Evolutionary conservation across 2,797 vertebrate species (phyloP).

Genomic region (Cirrhinus mrigala): DNA sequence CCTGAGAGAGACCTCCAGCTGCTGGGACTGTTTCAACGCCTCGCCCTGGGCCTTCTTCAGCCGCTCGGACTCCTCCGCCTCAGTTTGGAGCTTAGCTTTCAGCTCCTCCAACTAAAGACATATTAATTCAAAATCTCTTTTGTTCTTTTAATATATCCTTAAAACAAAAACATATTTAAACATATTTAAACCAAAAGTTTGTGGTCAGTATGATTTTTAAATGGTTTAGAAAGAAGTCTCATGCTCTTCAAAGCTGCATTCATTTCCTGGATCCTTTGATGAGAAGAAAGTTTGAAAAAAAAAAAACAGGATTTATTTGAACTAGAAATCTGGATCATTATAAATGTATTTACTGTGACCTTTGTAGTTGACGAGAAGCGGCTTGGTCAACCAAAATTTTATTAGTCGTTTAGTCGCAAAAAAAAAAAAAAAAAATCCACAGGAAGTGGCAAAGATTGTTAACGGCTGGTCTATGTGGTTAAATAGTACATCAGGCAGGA

Average conservation of each 20-base stretch:
- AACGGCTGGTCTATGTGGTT: no score
- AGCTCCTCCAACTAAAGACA: conserved; percentile 87
- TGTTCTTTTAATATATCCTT: neutral
- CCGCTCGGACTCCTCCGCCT: conserved; percentile 85
- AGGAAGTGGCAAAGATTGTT: no score
- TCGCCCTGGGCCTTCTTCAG: conserved; percentile 91
- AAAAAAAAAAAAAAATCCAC: no score
- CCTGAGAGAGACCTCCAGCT: conserved; percentile 87
- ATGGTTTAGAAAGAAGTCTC: neutral
- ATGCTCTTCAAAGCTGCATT: neutral
- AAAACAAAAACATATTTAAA: neutral
- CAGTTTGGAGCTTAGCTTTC: conserved; percentile 82
- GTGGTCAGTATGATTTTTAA: neutral
- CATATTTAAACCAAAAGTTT: neutral
- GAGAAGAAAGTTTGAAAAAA: neutral
- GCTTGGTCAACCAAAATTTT: no score
- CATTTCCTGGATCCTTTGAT: neutral
- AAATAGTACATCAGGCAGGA: no score
- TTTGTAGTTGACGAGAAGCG: no score
- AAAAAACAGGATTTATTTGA: neutral
- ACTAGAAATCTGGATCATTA: neutral
- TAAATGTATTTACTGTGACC: neutral
- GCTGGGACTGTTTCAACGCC: conserved; percentile 89
- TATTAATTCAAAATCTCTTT: neutral
- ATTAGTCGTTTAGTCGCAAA: no score